Base-by-base conservation (phyloP, 2,113 vertebrate species). In the Hemibagrus wyckioides region DNA sequence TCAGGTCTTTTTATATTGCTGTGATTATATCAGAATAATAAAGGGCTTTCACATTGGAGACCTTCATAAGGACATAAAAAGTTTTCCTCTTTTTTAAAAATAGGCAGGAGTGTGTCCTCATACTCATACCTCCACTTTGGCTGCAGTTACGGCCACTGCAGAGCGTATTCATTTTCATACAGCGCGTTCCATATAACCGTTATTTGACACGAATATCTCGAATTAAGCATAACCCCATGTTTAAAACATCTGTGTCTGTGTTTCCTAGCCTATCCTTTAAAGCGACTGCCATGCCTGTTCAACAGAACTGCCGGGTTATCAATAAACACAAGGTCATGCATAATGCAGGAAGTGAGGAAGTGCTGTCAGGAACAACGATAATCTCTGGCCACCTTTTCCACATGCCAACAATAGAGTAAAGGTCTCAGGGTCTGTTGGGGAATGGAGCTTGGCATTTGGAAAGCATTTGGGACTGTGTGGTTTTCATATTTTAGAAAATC, bases 21-120 rank as follows among this genome's bases (percentile, higher is more conserved):
- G 87, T 90, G 87, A 94, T 92, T 92, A 91, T 84, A 75, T 76
- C 82, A 48, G 91, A 86, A 88, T 56, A 86, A 88, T 56, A 90
- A 52, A 39, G 85, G 92, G 92, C 90, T 92, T 69, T 84, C 89
- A 73, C 48, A 86, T 91, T 91, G 91, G 91, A 41, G 33, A 33
- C 23, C 6, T 8, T 36, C 3, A 0, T 23, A 50, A 77, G 11
- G 25, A 48, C 25, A 77, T 6, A 50, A 6, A 48, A 84, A 48
- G 21, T 41, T 23, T 73, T 36, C 3, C 33, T 75, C 23, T 48
- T 75, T 75, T 21, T 48, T 44, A 17, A 17, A 36, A 4, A 1
- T 1, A 36, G 48, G 14, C 17, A 63, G 50, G 52, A 28, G 80
- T 63, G 23, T 85, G 76, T 71, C 17, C 71, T 28, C 3, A 17